Conservation (phyloP, 2,888 invertebrate species). For the Andrena bucephala region DNA sequence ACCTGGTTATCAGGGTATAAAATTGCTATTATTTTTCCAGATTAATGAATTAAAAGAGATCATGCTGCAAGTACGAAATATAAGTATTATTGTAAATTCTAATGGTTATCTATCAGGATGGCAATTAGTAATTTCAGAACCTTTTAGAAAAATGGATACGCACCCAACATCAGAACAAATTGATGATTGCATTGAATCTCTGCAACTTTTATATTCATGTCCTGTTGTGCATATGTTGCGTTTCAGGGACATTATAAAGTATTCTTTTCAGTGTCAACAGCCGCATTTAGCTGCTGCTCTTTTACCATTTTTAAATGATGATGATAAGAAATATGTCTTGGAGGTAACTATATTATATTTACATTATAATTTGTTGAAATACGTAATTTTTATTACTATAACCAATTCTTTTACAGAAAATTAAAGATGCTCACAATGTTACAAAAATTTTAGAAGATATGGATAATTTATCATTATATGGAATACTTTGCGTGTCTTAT, state of each 20-base stretch:
- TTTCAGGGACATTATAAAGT: constrained; percentile 70
- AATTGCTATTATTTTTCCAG: constrained; percentile 56
- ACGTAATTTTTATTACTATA: constrained; percentile 26
- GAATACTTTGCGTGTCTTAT: constrained; percentile 73
- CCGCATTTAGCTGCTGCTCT: constrained; percentile 77
- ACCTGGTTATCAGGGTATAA: too few species aligned
- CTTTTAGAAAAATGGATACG: constrained; percentile 75
- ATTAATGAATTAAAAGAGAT: constrained; percentile 74
- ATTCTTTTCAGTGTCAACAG: constrained; percentile 73
- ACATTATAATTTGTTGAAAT: background rate
- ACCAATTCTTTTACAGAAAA: constrained; percentile 62
- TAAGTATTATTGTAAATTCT: constrained; percentile 71
- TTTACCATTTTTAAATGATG: constrained; percentile 75
- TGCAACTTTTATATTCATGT: constrained; percentile 77
- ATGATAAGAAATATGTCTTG: constrained; percentile 67
- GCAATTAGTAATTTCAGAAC: constrained; percentile 76
- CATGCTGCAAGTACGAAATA: constrained; percentile 71
- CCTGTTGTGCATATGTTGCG: constrained; percentile 75
- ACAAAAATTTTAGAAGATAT: constrained; percentile 65
- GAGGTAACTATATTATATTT: constrained; percentile 65
- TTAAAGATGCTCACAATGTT: constrained; percentile 52
- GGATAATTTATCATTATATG: constrained; percentile 66
- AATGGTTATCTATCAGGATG: constrained; percentile 77
- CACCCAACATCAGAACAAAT: constrained; percentile 70
- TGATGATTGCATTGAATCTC: constrained; percentile 73